Evolutionary conservation across 2,888 invertebrate species (phyloP).

Genomic region (Megastigmus dorsalis): DNA sequence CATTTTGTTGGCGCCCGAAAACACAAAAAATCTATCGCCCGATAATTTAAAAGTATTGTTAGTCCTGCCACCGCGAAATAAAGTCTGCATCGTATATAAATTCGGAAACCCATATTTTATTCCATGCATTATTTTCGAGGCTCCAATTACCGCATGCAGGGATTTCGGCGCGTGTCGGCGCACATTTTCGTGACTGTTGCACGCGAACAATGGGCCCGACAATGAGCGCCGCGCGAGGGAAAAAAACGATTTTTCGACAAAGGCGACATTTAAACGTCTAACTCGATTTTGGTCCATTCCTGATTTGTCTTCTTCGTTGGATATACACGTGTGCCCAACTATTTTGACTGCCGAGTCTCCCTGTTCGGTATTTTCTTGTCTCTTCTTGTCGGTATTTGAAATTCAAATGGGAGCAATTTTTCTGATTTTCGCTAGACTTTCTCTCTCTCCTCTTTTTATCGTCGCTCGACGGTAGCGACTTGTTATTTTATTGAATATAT

Average conservation of each 20-base stretch:
- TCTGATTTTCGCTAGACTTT: slow-evolving; percentile 12
- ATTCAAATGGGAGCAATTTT: slow-evolving; percentile 33
- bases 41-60: slow-evolving; percentile 17
- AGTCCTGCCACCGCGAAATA: neutral
- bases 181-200: too few relatives aligned
- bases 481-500: neutral
- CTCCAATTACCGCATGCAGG: neutral
- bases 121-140: neutral
- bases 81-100: neutral
- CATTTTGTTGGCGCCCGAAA: neutral
- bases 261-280: slow-evolving; percentile 50
- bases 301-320: neutral
- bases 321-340: neutral
- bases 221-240: slow-evolving; percentile 8
- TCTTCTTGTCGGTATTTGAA: slow-evolving; percentile 11
- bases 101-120: slow-evolving; percentile 24
- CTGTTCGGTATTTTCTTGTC: neutral
- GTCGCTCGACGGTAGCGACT: too few relatives aligned
- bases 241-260: slow-evolving; percentile 17
- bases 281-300: slow-evolving; percentile 15
- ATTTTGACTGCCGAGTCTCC: slow-evolving; percentile 26
- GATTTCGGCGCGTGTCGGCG: too few relatives aligned
- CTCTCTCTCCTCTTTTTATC: neutral
- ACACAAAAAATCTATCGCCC: neutral
- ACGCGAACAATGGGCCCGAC: slow-evolving; percentile 30